Evolutionary conservation across 2,888 invertebrate genomes (phyloP), one percentile per base, ranked within the genome.

Genomic region (Erannis defoliaria): DNA sequence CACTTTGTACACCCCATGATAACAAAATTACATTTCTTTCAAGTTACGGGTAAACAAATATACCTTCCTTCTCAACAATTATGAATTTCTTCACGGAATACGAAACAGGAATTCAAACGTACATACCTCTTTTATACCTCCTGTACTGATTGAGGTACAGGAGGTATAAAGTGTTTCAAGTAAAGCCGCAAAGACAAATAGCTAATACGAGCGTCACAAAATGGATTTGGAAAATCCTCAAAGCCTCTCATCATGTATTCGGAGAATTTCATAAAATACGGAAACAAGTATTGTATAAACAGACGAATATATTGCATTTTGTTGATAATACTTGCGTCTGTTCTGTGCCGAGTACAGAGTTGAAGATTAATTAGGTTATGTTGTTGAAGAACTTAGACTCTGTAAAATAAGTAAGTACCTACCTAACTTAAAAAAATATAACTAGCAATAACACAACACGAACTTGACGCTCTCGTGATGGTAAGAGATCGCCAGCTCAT

Each of bases 151-250:
- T 53, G 42, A n/a, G 18, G 10, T 55, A 56, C 31, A 38, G 40
- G 31, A 29, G 49, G 49, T 16, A 56, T 31, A 48, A 55, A 56
- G 18, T 48, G 42, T 16, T 37, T n/a, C 12, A 48, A 10, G 33
- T 19, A 42, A 53, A 53, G 38, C 53, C 33, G 8, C 56, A 54
- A 23, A 54, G 38, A 54, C 33, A 54, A 49, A 48, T 40, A 42
- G 33, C 33, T 54, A 60, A 54, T 60, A 26, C 54, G 37, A 33
- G 59, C 46, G 42, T 46, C 48, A 48, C 53, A 48, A 49, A 54
- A 60, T 43, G 59, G 54, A 60, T 60, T 60, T 54, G 35, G 33
- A 19, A 33, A 54, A 60, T 60, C 54, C 48, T 37, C 33, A 42
- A 42, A 54, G 31, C 26, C 48, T 10, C 48, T 60, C 35, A 21